Conservation (phyloP, 2,797 vertebrate species). For the Cynopterus sphinx region DNA sequence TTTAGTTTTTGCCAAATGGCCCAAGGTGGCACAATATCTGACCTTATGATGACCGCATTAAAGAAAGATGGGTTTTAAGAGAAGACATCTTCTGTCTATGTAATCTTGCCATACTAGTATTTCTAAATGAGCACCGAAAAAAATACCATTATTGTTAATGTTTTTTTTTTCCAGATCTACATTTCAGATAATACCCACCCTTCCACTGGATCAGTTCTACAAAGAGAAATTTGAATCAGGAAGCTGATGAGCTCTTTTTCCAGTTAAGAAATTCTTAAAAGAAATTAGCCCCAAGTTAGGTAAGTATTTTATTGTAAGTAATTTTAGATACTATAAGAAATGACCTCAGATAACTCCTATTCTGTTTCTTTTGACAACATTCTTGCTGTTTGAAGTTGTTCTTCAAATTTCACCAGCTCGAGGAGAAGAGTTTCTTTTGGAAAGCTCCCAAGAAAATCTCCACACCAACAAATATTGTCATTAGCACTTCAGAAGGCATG, state of each 20-base stretch:
- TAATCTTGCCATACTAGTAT: conserved; percentile 19
- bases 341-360: neutral
- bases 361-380: conserved; percentile 10
- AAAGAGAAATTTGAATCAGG: conserved; percentile 46
- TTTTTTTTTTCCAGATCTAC: conserved; percentile 51
- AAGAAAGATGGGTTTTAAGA: neutral
- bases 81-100: conserved; percentile 47
- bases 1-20: conserved; percentile 65
- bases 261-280: conserved; percentile 61
- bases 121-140: conserved; percentile 53
- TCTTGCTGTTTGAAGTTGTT: conserved; percentile 51
- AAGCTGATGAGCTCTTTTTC: conserved; percentile 41
- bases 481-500: conserved; percentile 15
- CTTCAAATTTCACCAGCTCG: conserved; percentile 50
- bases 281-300: conserved; percentile 18
- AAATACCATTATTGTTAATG: conserved; percentile 34
- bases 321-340: conserved; percentile 53
- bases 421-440: neutral
- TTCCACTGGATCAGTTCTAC: conserved; percentile 67
- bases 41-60: conserved; percentile 36
- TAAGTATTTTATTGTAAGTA: conserved; percentile 58
- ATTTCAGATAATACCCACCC: conserved; percentile 40
- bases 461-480: neutral
- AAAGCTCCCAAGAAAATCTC: conserved; percentile 8
- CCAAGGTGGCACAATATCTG: conserved; percentile 63